Evolutionary conservation across 2,888 invertebrate genomes (phyloP), one percentile per base, ranked within the genome.

Genomic region (Unio pictorum): DNA sequence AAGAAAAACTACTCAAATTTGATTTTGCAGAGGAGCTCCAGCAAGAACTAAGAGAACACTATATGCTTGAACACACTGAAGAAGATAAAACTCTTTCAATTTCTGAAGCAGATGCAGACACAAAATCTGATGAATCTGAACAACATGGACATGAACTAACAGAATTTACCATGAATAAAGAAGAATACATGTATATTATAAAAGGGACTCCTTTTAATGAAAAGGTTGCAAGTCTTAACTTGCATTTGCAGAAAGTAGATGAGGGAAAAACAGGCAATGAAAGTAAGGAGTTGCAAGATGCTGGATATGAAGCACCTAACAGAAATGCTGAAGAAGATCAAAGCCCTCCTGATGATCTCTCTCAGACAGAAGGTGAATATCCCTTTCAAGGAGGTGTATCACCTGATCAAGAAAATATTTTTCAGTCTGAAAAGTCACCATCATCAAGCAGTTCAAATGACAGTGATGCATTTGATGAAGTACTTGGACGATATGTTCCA

Each of bases 281-380:
- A 89, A 91, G 83, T 87, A 89, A 70, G 91, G 92, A 45, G 8
- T 11, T 45, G 45, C 11, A 45, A 45, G 45, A 45, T 45, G 45
- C 56, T 57, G n/a, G 20, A 34, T 20, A 61, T 17, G 66, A 62
- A 30, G 23, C 34, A n/a, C 54, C 34, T n/a, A 18, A 61, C 1
- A 7, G n/a, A 23, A 34, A 65, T 18, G 26, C 34, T 30, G 60
- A 45, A n/a, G 17, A 56, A 17, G 55, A n/a, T 5, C 57, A 62
- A 20, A 34, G 26, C 23, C 30, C 56, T 63, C 18, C 28, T 54
- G 64, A 68, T 20, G 66, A 70, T 11, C 54, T 57, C 30, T 57
- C 26, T 18, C 62, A 62, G 18, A 28, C 11, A 20, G 34, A 55
- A 11, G 30, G 30, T 5, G 64, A 54, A 20, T 55, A 26, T 18